Base-by-base conservation (phyloP, 2,797 vertebrate species). In the Eremophila alpestris region DNA sequence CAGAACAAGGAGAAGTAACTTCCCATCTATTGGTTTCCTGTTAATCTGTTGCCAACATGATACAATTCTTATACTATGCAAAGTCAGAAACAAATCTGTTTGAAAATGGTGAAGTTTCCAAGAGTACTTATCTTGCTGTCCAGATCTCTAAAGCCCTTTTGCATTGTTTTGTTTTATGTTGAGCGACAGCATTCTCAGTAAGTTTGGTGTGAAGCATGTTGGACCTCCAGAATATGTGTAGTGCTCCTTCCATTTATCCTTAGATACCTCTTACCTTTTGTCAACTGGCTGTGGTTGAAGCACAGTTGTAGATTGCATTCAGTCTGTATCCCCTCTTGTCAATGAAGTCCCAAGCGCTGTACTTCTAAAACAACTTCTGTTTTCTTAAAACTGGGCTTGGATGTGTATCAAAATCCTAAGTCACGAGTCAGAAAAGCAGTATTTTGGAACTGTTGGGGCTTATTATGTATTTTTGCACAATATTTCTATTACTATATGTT, bases 21-120 rank as follows among this genome's bases (percentile, higher is more conserved):
- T 95, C 62, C 58, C 60, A 71, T 70, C 56, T 68, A 34, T 81
- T 91, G 78, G 54, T 92, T 94, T 87, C 54, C 64, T 13, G 11
- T 70, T 78, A 60, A 22, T 62, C 49, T 78, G 29, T 73, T 92
- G 84, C 65, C 56, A 92, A 17, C 7, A 13, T 62, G 64, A 75
- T 74, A 45, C 11, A 74, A 55, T 62, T 83, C 54, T 65, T 45
- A 27, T 5, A 49, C 27, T 82, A 52, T 63, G 67, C 43, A 71
- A 18, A 56, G 32, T 29, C 49, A 58, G 86, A 58, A 90, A 38
- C 10, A 92, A 58, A 18, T 58, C 74, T 70, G 18, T 41, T 62
- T 38, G 38, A 83, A 87, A 91, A 83, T 7, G 60, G 32, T 30
- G 0, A 68, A 60, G 15, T 45, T 84, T 52, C 52, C 41, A 54